A percentile compares a stretch with the other conserved stretches of the same genome.
Evolutionary conservation across 2,797 vertebrate species (phyloP).

Genomic region (Hemibagrus guttatus): DNA sequence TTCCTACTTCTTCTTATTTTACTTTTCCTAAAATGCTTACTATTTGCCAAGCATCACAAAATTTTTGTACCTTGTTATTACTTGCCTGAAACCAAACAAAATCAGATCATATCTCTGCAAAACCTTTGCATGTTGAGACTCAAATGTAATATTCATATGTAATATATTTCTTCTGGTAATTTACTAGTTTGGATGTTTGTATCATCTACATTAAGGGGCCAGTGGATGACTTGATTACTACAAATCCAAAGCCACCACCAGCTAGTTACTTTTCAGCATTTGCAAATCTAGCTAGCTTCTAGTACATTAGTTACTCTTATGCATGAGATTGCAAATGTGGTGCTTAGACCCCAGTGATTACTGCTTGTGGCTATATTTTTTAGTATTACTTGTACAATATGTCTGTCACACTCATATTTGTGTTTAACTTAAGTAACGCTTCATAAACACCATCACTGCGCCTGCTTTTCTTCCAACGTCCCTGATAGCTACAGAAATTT

Average conservation of each 20-base stretch:
- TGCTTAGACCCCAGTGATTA: background rate
- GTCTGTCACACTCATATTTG: background rate
- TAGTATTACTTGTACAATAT: background rate
- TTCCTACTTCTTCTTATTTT: background rate
- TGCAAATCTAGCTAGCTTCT: background rate
- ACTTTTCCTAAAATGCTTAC: background rate
- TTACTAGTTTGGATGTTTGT: background rate
- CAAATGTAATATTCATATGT: background rate
- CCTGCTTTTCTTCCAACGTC: background rate
- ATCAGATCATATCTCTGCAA: background rate
- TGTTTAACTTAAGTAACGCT: background rate
- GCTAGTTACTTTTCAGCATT: background rate
- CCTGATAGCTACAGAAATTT: background rate
- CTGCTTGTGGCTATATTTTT: background rate
- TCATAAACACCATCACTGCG: background rate
- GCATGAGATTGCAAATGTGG: background rate
- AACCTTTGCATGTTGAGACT: background rate
- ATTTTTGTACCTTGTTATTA: background rate
- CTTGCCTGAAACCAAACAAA: background rate
- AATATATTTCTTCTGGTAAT: background rate
- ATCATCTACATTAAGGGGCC: background rate
- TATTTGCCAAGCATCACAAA: background rate
- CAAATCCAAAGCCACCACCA: background rate
- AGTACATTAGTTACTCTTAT: background rate
- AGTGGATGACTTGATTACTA: background rate